These are phyloP conservation scores for Grammomys dolichurus DNA, from an alignment of 2,113 vertebrate species.

Conservation along the genomic window DNA sequence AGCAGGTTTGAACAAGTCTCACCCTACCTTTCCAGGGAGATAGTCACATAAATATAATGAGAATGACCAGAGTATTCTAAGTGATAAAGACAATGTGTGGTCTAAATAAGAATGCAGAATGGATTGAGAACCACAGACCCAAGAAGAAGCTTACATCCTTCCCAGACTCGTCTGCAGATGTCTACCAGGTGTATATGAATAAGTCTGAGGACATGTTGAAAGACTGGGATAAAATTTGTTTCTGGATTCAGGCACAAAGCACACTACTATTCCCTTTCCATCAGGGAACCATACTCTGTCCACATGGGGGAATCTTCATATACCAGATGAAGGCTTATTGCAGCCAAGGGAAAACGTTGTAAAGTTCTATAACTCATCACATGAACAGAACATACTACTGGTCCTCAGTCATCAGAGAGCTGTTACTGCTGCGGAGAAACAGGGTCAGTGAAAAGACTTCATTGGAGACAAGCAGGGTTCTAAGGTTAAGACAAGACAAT, in stretches of 20 bases:
- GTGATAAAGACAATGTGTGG: neutral
- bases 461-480: neutral
- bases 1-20: neutral
- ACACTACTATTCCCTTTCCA: neutral
- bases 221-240: neutral
- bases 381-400: neutral
- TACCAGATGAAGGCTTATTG: neutral
- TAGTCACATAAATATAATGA: neutral
- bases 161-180: neutral
- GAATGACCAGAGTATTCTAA: neutral
- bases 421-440: neutral
- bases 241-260: neutral
- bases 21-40: neutral
- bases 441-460: no score
- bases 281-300: no score
- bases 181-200: neutral
- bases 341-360: no score
- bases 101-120: neutral
- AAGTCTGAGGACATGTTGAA: neutral
- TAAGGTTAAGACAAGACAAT: neutral
- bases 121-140: neutral
- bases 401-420: neutral
- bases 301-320: neutral
- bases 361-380: neutral
- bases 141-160: neutral